Conservation (phyloP, 2,888 invertebrate species). For the Drosophila buzzatii region DNA sequence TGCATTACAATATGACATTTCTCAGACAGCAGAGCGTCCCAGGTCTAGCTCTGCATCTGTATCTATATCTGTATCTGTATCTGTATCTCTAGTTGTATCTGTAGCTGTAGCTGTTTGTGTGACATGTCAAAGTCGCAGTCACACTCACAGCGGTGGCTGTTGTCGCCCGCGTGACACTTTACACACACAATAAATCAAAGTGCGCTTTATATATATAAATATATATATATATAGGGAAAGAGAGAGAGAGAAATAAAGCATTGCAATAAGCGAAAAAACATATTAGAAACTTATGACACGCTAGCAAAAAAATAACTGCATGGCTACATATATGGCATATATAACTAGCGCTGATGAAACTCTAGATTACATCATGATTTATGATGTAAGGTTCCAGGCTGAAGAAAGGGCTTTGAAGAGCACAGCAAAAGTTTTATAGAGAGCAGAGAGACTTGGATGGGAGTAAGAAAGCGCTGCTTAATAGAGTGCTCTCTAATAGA, state of each 20-base stretch:
- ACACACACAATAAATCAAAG: slow-evolving; percentile 72
- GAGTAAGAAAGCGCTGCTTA: no score
- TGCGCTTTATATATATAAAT: slow-evolving; percentile 24
- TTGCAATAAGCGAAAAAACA: slow-evolving; percentile 5
- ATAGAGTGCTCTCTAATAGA: no score
- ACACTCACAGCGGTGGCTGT: slow-evolving; percentile 70
- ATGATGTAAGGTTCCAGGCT: neutral
- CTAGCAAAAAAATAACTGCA: slow-evolving; percentile 7
- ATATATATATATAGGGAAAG: neutral
- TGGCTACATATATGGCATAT: slow-evolving; percentile 1
- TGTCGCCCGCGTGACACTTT: slow-evolving; percentile 77
- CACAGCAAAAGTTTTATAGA: no score
- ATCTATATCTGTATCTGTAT: slow-evolving; percentile 5
- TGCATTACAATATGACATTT: slow-evolving; percentile 70
- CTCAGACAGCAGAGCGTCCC: slow-evolving; percentile 41
- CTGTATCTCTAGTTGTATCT: slow-evolving; percentile 25
- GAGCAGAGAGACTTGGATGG: no score
- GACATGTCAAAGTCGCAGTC: slow-evolving; percentile 72
- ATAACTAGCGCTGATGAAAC: slow-evolving; percentile 29
- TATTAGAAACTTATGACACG: slow-evolving; percentile 33
- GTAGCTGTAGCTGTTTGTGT: slow-evolving; percentile 35
- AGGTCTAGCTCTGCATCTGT: slow-evolving; percentile 14
- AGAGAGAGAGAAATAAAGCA: neutral
- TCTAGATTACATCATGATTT: slow-evolving; percentile 43
- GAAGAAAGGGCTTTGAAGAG: neutral